Base-by-base conservation (phyloP, 1,140 invertebrate genomes). In the Maniola jurtina region DNA sequence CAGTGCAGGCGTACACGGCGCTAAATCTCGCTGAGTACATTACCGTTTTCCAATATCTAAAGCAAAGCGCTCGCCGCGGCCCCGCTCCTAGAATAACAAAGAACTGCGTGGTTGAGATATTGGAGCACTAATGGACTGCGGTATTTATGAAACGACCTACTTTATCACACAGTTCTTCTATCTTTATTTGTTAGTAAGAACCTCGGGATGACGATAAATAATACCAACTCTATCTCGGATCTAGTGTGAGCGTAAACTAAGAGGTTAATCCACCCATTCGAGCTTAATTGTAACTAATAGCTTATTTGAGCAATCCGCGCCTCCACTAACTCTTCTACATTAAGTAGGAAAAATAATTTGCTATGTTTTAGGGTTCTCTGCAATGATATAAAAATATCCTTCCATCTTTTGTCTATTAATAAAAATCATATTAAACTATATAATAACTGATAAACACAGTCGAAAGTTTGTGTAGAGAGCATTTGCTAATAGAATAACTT, bases 31-130 rank as follows among this genome's bases (percentile, higher is more conserved):
- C 74, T 61, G 72, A 84, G 80, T 83, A 84, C 83, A 88, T 88
- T 86, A 87, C 80, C 82, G 80, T 86, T 86, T 86, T 84, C 83
- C 84, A 84, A 89, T 89, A 89, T 81, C 81, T 83, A 82, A 86
- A 88, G 82, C 81, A 80, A 73, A 80, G 76, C 76, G 75, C 73
- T 83, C 77, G 69, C 73, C 67, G 71, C 73, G 75, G 74, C 72
- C 79, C 73, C 77, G 79, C 82, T 82, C 80, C 75, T 79, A 72
- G 81, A 84, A 87, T 88, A 83, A 86, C 81, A 89, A 88, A 88
- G 83, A 86, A 84, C 76, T 86, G 81, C 75, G 79, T 80, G 71
- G 78, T 80, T 84, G 78, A 82, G 81, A 83, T 88, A 90, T 88
- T 83, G 81, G 76, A 82, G 71, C 75, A 76, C 76, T 86, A 88